phyloP scores from a whole-genome alignment of 2,888 invertebrate species.

The Ophion obscuratus region DNA sequence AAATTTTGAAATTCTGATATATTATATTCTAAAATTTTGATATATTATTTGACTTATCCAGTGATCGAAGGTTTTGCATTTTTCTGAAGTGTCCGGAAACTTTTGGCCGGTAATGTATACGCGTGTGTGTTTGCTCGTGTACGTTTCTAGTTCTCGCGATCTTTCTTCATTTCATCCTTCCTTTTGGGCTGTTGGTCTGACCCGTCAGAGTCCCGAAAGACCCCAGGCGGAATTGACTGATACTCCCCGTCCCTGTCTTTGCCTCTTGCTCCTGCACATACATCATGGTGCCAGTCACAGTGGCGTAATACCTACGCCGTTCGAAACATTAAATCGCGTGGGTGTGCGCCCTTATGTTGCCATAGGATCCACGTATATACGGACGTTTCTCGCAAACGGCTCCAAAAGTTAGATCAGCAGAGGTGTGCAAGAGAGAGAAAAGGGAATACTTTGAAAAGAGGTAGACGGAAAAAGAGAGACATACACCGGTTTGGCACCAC shows the following conservation, averaged over 20 bases:
- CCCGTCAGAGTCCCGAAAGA: slow-evolving; percentile 61
- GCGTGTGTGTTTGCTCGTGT: background rate
- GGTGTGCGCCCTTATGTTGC: slow-evolving; percentile 10
- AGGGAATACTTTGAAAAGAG: slow-evolving; percentile 17
- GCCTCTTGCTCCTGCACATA: slow-evolving; percentile 28
- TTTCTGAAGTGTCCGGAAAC: no score
- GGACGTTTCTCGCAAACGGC: slow-evolving; percentile 26
- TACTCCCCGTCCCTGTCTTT: background rate
- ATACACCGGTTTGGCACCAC: slow-evolving; percentile 70
- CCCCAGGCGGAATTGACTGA: slow-evolving; percentile 52
- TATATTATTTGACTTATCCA: no score
- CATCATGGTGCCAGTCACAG: slow-evolving; percentile 5
- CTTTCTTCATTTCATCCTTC: slow-evolving; percentile 49
- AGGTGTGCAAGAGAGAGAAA: slow-evolving; percentile 13
- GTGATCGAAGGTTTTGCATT: no score
- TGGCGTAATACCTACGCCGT: background rate
- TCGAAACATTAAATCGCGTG: background rate
- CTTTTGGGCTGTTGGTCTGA: slow-evolving; percentile 50
- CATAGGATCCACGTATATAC: slow-evolving; percentile 2
- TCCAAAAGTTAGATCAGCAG: slow-evolving; percentile 30
- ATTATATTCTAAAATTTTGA: no score
- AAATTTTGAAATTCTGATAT: no score
- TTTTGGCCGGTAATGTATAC: no score
- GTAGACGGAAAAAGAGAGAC: slow-evolving; percentile 42
- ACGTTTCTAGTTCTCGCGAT: slow-evolving; percentile 35